phyloP scores from a whole-genome alignment of 1,140 invertebrate species.

The Pogonus chalceus region DNA sequence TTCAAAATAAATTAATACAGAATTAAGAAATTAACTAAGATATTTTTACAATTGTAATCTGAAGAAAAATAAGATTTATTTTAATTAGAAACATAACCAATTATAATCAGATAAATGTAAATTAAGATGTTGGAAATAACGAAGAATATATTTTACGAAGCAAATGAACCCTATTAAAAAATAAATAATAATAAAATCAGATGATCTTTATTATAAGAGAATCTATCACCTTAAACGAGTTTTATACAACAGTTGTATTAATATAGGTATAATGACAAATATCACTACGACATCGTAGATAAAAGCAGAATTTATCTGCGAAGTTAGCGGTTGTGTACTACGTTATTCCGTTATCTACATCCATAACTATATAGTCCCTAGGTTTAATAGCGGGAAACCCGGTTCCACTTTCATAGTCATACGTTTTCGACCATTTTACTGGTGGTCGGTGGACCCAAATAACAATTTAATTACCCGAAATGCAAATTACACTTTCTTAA shows the following conservation, averaged over 20 bases:
- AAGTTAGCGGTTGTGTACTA: not conserved
- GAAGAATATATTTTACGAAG: too few relatives aligned
- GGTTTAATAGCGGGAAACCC: not conserved
- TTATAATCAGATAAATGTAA: too few relatives aligned
- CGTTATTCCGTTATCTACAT: not conserved
- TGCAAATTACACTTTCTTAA: not conserved
- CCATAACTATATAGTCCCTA: not conserved
- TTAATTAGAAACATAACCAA: too few relatives aligned
- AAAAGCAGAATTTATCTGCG: not conserved
- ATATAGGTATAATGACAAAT: not conserved
- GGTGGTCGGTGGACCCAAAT: not conserved
- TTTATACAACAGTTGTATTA: not conserved
- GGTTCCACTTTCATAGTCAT: not conserved
- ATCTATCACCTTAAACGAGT: not conserved
- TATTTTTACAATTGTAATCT: too few relatives aligned
- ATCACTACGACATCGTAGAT: not conserved
- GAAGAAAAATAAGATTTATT: too few relatives aligned
- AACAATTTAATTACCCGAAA: not conserved
- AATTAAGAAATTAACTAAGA: too few relatives aligned
- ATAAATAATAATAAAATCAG: not conserved
- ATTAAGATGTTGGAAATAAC: too few relatives aligned
- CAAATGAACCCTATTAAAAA: too few relatives aligned
- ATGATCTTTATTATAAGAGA: not conserved
- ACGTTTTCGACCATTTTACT: not conserved
- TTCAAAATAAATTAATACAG: too few relatives aligned